Percentiles rank a stretch among this genome's conserved stretches.
phyloP scores from a whole-genome alignment of 2,888 invertebrate genomes.

The Tethea ocularis region DNA sequence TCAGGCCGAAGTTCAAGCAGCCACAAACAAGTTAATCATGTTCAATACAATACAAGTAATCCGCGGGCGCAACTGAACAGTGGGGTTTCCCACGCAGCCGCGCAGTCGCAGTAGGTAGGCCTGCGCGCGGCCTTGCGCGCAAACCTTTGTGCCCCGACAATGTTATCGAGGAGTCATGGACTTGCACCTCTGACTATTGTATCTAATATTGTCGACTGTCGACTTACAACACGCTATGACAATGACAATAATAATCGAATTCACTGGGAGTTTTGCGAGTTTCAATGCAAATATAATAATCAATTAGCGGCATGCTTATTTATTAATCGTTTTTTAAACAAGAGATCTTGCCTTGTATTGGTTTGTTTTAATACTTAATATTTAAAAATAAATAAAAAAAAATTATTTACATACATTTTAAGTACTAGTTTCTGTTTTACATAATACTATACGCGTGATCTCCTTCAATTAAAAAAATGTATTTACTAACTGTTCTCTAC shows the following conservation, averaged over 20 bases:
- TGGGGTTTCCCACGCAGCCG: conserved; percentile 57
- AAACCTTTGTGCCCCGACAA: conserved; percentile 65
- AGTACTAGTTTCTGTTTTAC: no score
- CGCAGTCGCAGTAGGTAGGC: conserved; percentile 33
- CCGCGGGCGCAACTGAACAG: conserved; percentile 22
- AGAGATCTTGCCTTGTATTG: no score
- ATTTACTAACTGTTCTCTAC: no score
- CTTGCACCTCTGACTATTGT: conserved; percentile 34
- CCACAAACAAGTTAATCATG: conserved; percentile 25
- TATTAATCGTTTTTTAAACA: no score
- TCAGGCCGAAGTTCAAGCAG: conserved; percentile 29
- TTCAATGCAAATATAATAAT: not conserved
- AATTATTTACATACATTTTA: no score
- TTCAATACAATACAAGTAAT: conserved; percentile 11
- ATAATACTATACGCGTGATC: no score
- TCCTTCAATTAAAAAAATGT: no score
- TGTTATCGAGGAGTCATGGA: conserved; percentile 47
- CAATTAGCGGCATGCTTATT: not conserved
- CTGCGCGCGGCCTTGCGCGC: conserved; percentile 61
- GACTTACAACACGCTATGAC: not conserved
- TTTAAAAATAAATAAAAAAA: no score
- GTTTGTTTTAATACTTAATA: no score
- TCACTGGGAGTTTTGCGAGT: not conserved
- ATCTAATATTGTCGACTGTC: conserved; percentile 26
- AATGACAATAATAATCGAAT: conserved; percentile 2